phyloP scores from a whole-genome alignment of 2,888 invertebrate species.

The Phytoseiulus persimilis region DNA sequence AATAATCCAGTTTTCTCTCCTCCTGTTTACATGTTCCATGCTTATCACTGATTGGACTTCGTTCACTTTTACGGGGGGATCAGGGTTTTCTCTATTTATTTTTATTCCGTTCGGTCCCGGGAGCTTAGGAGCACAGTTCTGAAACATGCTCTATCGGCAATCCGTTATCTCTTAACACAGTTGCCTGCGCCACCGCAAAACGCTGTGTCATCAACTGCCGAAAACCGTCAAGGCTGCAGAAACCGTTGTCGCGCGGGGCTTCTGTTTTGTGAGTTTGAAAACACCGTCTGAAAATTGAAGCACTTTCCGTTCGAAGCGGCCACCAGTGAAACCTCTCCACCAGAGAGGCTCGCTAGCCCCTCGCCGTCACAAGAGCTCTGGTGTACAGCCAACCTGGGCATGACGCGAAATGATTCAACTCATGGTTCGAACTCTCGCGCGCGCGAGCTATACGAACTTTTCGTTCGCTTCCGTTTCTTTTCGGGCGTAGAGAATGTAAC shows the following conservation, averaged over 20 bases:
- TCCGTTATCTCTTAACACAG: neutral
- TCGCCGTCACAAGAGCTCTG: neutral
- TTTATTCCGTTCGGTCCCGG: neutral
- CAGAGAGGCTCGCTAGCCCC: neutral
- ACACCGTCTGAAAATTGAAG: neutral
- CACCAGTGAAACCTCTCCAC: neutral
- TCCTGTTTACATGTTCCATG: neutral
- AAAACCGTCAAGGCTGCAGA: neutral
- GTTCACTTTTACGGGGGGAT: neutral
- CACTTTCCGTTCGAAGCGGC: neutral
- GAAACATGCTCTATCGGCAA: neutral
- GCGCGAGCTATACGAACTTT: no score
- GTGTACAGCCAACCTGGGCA: no score
- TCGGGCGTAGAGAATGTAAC: neutral
- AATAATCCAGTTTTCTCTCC: neutral
- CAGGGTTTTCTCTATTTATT: neutral
- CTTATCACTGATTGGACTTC: neutral
- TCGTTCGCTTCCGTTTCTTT: neutral
- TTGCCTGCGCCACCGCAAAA: neutral
- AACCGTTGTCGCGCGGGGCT: neutral
- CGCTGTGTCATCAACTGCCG: constrained; percentile 5
- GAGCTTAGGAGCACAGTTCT: neutral
- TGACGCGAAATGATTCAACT: no score
- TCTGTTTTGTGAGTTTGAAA: neutral
- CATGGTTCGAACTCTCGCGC: no score